phyloP scores from a whole-genome alignment of 2,888 invertebrate genomes.

The Rosalia funebris region DNA sequence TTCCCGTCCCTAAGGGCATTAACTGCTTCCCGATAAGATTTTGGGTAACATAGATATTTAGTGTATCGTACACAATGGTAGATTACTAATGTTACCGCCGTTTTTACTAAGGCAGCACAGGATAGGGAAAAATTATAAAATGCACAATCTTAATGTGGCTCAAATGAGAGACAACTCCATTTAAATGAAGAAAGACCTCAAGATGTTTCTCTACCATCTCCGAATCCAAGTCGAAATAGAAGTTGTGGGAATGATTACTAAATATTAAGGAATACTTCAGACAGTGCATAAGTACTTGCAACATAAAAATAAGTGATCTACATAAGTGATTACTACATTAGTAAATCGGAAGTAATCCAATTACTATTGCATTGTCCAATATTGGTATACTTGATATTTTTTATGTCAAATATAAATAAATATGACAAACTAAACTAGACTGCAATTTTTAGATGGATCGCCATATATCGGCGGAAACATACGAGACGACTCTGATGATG shows the following conservation, averaged over 20 bases:
- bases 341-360: no score
- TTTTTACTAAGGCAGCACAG: constrained; percentile 95
- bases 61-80: constrained; percentile 99
- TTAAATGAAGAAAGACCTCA: constrained; percentile 99
- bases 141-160: constrained; percentile 99
- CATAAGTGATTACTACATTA: no score
- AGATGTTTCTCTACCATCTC: constrained; percentile 97
- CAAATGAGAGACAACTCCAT: constrained; percentile 99
- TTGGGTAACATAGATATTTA: constrained; percentile 98
- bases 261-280: no score
- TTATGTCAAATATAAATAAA: no score
- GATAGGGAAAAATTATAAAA: constrained; percentile 98
- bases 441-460: constrained; percentile 81
- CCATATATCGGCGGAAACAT: constrained; percentile 98
- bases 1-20: constrained; percentile 97
- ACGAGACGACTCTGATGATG: constrained; percentile 98
- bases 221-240: constrained; percentile 97
- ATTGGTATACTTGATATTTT: no score
- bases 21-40: constrained; percentile 98
- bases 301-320: no score
- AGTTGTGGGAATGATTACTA: constrained; percentile 97
- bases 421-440: constrained; percentile 1
- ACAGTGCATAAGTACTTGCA: no score
- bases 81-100: constrained; percentile 95
- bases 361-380: no score